Evolutionary conservation across 2,888 invertebrate genomes (phyloP), one percentile per base, ranked within the genome.

Genomic region (Zonitis immaculata): DNA sequence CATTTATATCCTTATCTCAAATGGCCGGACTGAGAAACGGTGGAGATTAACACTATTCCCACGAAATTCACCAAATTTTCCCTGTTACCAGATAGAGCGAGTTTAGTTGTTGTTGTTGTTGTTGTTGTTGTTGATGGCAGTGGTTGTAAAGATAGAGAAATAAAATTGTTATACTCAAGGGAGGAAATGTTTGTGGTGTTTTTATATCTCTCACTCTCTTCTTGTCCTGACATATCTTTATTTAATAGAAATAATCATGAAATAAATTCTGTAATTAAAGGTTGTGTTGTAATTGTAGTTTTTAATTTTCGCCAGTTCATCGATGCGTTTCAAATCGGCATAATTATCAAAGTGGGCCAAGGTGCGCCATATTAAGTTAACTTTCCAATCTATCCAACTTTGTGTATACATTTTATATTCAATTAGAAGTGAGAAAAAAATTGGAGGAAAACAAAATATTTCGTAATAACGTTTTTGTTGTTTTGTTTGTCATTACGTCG

Each of bases 311-410:
- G 52, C 56, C 49, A 44, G 60, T 52, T 60, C 62, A 61, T 52
- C 63, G 57, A 53, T 58, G 65, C 67, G 63, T 68, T 56, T 48
- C 58, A 54, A 65, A 65, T 65, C 64, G 65, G 59, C 61, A 66
- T 64, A 62, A 67, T 67, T 66, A 66, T 62, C 61, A 58, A 66
- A 62, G 59, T 66, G 59, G 68, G 68, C 64, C 68, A 68, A 67
- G 68, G 68, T 61, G 52, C 44, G 49, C 22, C 48, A 42, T 35
- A 42, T 49, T 47, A 32, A 48, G 45, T 47, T 32, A 47, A 22
- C 25, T 47, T 56, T 56, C 48, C 49, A 51, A 49, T 55, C 51
- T 18, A 18, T 9, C 35, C 32, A 32, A 32, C 30, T 30, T 30
- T 28, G n/a, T 30, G 5, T 35, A 35, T 16, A 4, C n/a, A n/a